Conservation (phyloP, 2,888 invertebrate genomes). For the Mesopsocus fuscifrons region DNA sequence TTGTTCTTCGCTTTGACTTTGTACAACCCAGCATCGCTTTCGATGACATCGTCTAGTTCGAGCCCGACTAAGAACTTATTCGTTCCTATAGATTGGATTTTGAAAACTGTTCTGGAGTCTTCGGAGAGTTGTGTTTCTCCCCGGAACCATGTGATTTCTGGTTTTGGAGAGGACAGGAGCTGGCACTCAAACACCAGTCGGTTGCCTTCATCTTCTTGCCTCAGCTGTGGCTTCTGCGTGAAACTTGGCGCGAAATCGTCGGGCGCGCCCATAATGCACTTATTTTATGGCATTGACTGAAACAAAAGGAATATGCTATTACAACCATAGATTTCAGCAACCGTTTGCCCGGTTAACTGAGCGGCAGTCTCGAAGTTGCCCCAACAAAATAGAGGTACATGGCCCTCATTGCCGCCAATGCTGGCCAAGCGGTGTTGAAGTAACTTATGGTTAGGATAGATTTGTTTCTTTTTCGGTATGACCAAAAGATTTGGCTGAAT, state of each 20-base stretch:
- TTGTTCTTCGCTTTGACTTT: slow-evolving; percentile 93
- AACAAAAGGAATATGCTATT: background rate
- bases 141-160: slow-evolving; percentile 81
- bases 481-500: too few relatives aligned
- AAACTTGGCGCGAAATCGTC: slow-evolving; percentile 97
- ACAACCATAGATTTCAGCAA: too few relatives aligned
- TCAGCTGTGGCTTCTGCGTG: slow-evolving; percentile 90
- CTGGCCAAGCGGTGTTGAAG: too few relatives aligned
- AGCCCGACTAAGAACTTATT: slow-evolving; percentile 82
- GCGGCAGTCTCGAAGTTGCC: too few relatives aligned
- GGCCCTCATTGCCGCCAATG: too few relatives aligned
- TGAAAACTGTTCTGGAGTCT: slow-evolving; percentile 71
- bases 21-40: slow-evolving; percentile 89
- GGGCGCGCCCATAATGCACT: slow-evolving; percentile 51
- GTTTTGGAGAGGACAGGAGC: slow-evolving; percentile 68
- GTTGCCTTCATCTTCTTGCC: slow-evolving; percentile 93
- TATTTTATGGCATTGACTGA: slow-evolving; percentile 1
- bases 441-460: too few relatives aligned
- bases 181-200: slow-evolving; percentile 88
- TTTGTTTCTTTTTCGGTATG: too few relatives aligned
- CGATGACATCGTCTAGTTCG: slow-evolving; percentile 88
- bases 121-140: slow-evolving; percentile 69
- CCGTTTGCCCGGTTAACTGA: too few relatives aligned
- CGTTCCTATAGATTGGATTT: slow-evolving; percentile 65
- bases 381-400: too few relatives aligned